These are phyloP conservation scores for Oostethus manadensis DNA, from an alignment of 2,113 vertebrate genomes.

Conservation along the genomic window DNA sequence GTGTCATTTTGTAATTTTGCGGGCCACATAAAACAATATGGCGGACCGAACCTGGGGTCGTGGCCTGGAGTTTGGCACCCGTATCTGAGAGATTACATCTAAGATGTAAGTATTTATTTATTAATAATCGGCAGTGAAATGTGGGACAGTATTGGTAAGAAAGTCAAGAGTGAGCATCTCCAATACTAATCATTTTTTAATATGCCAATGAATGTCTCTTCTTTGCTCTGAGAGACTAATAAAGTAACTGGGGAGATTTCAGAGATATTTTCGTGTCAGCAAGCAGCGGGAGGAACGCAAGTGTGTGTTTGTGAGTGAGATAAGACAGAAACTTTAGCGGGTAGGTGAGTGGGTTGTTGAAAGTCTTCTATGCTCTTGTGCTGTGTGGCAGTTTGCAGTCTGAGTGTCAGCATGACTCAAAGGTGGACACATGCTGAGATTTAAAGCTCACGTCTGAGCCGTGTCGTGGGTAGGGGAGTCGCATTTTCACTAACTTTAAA, in stretches of 20 bases:
- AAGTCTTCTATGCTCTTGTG: neutral
- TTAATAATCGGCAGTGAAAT: no score
- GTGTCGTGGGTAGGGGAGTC: neutral
- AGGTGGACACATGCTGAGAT: conserved; percentile 4
- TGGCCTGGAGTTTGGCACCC: no score
- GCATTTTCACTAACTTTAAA: neutral
- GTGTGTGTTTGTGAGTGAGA: neutral
- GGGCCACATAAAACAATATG: no score
- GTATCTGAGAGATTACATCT: no score
- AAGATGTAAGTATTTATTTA: no score
- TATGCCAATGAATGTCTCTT: no score
- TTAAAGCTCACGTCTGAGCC: neutral
- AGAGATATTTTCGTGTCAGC: neutral
- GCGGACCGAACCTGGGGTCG: no score
- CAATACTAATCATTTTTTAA: no score
- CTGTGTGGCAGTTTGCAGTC: neutral
- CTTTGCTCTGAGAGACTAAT: neutral
- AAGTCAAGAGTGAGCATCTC: no score
- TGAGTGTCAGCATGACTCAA: neutral
- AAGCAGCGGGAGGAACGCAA: neutral
- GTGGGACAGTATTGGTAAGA: no score
- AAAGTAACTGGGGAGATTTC: neutral
- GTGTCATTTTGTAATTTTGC: no score
- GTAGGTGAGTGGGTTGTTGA: conserved; percentile 6
- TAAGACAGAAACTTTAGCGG: neutral